These are phyloP conservation scores for Chaetogeoica ovagalla DNA, from an alignment of 2,888 invertebrate species.

Conservation along the genomic window DNA sequence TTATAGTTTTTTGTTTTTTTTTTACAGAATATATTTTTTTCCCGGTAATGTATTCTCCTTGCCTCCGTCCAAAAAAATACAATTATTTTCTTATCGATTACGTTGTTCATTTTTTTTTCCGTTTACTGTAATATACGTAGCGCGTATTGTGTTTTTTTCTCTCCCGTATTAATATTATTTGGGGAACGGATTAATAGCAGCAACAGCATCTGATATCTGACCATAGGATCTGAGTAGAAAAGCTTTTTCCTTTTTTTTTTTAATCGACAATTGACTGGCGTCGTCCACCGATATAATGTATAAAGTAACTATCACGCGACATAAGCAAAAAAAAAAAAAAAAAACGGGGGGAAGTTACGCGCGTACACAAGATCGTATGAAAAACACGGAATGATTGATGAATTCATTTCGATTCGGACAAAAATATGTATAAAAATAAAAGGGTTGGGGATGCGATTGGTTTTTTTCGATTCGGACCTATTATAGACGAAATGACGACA, in stretches of 20 bases:
- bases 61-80: too few species aligned
- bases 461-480: constrained; percentile 28
- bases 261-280: constrained; percentile 51
- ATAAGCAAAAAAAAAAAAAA: background rate
- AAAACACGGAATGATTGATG: constrained; percentile 42
- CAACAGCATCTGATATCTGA: constrained; percentile 23
- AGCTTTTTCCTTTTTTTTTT: constrained; percentile 6
- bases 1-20: too few species aligned
- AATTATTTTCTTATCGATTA: too few species aligned
- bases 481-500: constrained; percentile 33
- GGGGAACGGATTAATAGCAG: constrained; percentile 44
- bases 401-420: constrained; percentile 21
- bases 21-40: too few species aligned
- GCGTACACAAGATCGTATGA: background rate
- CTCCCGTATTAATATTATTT: constrained; percentile 27
- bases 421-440: constrained; percentile 3
- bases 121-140: constrained; percentile 10
- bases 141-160: background rate
- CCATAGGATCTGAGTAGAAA: constrained; percentile 30
- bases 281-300: background rate
- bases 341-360: too few species aligned
- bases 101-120: background rate
- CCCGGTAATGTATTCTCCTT: too few species aligned
- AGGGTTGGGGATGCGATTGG: constrained; percentile 37
- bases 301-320: constrained; percentile 11